Conservation (phyloP, 2,113 vertebrate genomes). For the Ailuropoda melanoleuca region DNA sequence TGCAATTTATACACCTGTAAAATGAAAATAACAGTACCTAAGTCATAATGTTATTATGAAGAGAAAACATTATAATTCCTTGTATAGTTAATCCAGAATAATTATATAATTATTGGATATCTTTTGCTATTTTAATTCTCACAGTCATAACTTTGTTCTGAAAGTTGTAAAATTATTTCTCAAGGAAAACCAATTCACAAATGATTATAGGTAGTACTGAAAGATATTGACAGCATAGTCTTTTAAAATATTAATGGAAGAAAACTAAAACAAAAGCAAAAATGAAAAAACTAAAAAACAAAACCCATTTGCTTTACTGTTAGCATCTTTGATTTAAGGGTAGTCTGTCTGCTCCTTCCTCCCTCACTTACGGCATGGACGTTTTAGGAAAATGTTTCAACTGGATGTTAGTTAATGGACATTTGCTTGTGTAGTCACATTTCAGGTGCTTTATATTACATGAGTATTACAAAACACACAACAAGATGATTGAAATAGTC, state of each 20-base stretch:
- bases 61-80: not conserved
- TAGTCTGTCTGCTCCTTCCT: not conserved
- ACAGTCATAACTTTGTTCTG: not conserved
- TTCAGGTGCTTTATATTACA: not conserved
- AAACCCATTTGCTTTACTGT: not conserved
- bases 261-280: not conserved
- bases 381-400: not conserved
- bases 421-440: not conserved
- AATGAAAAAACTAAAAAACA: not conserved
- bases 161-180: not conserved
- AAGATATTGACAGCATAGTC: not conserved
- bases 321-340: not conserved
- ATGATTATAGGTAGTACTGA: not conserved
- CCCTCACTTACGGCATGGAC: accelerated
- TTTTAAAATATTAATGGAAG: not conserved
- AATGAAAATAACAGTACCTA: not conserved
- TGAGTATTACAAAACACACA: not conserved
- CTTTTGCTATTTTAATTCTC: not conserved
- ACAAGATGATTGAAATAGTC: not conserved
- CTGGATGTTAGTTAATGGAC: not conserved
- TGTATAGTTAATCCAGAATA: not conserved
- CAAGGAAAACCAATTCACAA: not conserved
- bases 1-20: not conserved
- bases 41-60: not conserved
- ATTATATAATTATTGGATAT: not conserved